Base-by-base conservation (phyloP, 2,888 invertebrate genomes). In the Drosophila fungiperda region DNA sequence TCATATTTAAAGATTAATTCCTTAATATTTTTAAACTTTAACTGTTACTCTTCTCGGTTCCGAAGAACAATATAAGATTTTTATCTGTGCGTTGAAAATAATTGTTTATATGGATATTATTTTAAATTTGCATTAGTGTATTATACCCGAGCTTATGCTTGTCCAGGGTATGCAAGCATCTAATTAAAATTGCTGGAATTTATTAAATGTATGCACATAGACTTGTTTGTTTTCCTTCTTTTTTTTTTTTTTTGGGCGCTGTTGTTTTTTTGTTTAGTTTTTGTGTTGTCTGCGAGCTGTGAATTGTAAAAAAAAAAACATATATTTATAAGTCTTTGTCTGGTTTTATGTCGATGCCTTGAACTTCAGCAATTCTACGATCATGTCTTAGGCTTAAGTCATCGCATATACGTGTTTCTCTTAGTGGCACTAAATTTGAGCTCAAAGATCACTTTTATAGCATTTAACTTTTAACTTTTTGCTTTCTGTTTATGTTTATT, bases 391-490 rank as follows among this genome's bases (percentile, higher is more conserved):
- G 15, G 12, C 8, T 20, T 8, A 20, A 20, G 32, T 7, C 20
- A n/a, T 32, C 32, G 32, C 65, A 58, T 36, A 42, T 66, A 52
- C 4, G 35, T 17, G 38, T 38, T 29, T 50, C 38, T 55, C 63
- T 58, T 53, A 40, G 71, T 73, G 82, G 73, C 87, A 68, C 78
- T 66, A 87, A 74, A 75, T 82, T 75, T 66, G 76, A 66, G 82
- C 70, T 58, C 73, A 77, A 85, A 83, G 80, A 85, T 82, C 50
- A 73, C 69, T 69, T 85, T 86, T 74, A 84, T 80, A 63, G 78
- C 88, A 76, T 69, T 78, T 50, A 82, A 87, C 82, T 82, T 69
- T 78, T 50, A 82, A 87, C 82, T 82, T 70, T 72, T 45, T 54
- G 33, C 35, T 52, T 80, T 59, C 49, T 74, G 60, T 54, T 59